Conservation (phyloP, 2,797 vertebrate genomes). For the Pseudochaenichthys georgianus region DNA sequence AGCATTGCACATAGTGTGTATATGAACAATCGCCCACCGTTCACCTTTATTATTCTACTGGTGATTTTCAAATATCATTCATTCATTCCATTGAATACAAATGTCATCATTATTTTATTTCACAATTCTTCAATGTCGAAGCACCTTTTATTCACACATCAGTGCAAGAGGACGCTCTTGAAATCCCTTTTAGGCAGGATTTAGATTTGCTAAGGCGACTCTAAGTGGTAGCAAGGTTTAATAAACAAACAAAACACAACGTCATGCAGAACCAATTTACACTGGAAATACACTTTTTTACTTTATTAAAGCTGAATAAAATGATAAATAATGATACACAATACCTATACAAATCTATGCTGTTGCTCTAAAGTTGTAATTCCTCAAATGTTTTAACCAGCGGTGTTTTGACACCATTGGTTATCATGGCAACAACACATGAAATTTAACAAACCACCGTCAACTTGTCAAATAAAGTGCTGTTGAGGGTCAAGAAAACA, state of each 20-base stretch:
- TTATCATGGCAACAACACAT: not conserved
- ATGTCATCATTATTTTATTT: not conserved
- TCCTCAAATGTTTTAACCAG: not conserved
- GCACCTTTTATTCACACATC: not conserved
- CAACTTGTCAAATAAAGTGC: not conserved
- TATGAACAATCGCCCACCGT: not conserved
- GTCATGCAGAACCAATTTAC: not conserved
- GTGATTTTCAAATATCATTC: not conserved
- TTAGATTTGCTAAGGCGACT: not conserved
- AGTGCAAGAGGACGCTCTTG: not conserved
- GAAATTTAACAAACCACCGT: not conserved
- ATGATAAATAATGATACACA: not conserved
- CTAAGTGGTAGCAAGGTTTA: not conserved
- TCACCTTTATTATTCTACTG: not conserved
- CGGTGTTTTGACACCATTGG: not conserved
- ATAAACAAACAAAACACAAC: not conserved
- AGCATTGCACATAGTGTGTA: no score
- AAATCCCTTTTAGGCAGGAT: not conserved
- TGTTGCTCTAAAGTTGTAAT: not conserved
- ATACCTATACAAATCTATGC: not conserved
- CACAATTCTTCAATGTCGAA: not conserved
- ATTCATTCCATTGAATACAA: not conserved
- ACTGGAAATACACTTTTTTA: not conserved
- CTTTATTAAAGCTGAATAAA: not conserved
- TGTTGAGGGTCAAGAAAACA: constrained; percentile 15